phyloP scores from a whole-genome alignment of 2,888 invertebrate species.

The Heliconius erato region DNA sequence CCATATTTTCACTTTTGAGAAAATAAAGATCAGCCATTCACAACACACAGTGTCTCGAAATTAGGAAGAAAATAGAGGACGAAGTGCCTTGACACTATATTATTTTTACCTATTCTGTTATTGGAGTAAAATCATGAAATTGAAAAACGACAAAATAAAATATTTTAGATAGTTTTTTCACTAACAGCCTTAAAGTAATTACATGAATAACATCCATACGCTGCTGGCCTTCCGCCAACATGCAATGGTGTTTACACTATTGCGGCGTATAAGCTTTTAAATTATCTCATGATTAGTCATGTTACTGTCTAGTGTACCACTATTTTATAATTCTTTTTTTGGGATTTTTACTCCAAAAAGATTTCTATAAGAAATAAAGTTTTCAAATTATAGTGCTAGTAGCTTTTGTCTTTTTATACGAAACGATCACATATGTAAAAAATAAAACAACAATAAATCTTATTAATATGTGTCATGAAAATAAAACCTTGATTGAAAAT shows the following conservation, averaged over 20 bases:
- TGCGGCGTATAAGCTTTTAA: constrained; percentile 49
- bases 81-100: too few species aligned
- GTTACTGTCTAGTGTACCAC: constrained; percentile 14
- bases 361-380: background rate
- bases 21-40: too few species aligned
- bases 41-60: too few species aligned
- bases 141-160: background rate
- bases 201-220: constrained; percentile 64
- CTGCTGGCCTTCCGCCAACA: constrained; percentile 64
- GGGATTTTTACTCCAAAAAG: background rate
- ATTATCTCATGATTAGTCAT: constrained; percentile 52
- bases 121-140: background rate
- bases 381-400: background rate
- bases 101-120: too few species aligned
- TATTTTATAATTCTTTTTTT: constrained; percentile 26
- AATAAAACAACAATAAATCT: too few species aligned
- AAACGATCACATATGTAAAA: too few species aligned
- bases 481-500: too few species aligned
- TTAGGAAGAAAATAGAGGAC: too few species aligned
- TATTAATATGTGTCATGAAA: too few species aligned
- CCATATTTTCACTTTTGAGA: too few species aligned
- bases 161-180: constrained; percentile 49
- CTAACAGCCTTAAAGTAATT: constrained; percentile 65
- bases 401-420: background rate
- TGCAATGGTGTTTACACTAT: constrained; percentile 47